Percentiles rank a stretch among this genome's conserved stretches.
Evolutionary conservation across 2,113 vertebrate genomes (phyloP).

Genomic region (Albula glossodonta): DNA sequence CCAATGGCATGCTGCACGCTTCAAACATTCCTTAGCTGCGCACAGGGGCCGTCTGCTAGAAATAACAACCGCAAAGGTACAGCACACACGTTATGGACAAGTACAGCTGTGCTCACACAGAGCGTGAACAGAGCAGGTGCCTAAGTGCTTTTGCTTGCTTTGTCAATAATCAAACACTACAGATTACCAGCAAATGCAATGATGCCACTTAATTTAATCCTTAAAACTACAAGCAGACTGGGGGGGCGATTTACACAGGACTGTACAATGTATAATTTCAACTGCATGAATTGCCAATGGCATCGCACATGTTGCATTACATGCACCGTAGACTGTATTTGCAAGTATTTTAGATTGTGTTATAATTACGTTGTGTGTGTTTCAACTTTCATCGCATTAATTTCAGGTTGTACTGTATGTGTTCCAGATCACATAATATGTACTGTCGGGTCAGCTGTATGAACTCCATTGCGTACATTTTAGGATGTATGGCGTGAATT

Average conservation of each 20-base stretch:
- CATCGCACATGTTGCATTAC: background rate
- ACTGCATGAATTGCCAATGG: background rate
- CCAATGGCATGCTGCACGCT: background rate
- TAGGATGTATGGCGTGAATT: too few species aligned
- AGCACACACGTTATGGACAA: background rate
- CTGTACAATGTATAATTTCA: background rate
- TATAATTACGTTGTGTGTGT: too few species aligned
- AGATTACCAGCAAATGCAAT: conserved; percentile 48
- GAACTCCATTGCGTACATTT: too few species aligned
- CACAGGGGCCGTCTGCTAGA: background rate
- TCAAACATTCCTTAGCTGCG: background rate
- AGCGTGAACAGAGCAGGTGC: background rate
- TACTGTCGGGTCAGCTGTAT: too few species aligned
- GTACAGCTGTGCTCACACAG: background rate
- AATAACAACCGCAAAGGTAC: background rate
- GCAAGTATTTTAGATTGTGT: background rate
- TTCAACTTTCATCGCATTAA: too few species aligned
- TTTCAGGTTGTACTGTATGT: too few species aligned
- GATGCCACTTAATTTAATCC: conserved; percentile 51
- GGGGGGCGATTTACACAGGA: background rate
- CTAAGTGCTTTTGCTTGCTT: background rate
- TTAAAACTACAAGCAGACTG: background rate
- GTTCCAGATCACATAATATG: too few species aligned
- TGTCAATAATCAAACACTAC: conserved; percentile 27
- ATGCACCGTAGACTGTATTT: background rate